Conservation (phyloP, 2,888 invertebrate species). For the Andrena camellia region DNA sequence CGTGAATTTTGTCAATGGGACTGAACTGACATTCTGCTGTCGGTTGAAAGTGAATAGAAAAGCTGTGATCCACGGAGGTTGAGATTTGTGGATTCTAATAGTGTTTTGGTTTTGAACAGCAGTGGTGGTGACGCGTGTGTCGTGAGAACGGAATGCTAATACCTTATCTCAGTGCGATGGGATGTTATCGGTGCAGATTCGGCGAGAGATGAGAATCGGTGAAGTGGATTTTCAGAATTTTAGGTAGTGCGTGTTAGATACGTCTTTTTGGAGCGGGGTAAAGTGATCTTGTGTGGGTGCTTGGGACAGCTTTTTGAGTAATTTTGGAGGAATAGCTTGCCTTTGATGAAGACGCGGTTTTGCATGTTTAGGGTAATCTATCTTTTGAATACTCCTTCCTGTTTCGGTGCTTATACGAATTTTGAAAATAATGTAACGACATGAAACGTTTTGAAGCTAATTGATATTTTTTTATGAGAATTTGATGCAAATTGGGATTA, state of each 20-base stretch:
- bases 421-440: background rate
- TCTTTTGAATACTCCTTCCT: background rate
- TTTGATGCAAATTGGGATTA: background rate
- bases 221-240: slow-evolving; percentile 13
- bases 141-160: background rate
- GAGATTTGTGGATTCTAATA: background rate
- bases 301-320: too few relatives aligned
- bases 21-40: too few relatives aligned
- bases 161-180: background rate
- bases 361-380: background rate
- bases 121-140: background rate
- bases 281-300: background rate
- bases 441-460: too few relatives aligned
- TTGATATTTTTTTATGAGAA: background rate
- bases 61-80: background rate
- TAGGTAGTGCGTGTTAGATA: too few relatives aligned
- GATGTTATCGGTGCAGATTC: background rate
- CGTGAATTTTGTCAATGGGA: background rate
- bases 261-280: background rate
- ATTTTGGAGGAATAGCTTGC: background rate
- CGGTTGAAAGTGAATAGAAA: too few relatives aligned
- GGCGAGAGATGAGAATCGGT: background rate
- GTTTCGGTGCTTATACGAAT: slow-evolving; percentile 16
- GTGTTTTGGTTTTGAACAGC: background rate
- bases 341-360: background rate